Base-by-base conservation (phyloP, 2,888 invertebrate genomes). In the Steinernema hermaphroditum region DNA sequence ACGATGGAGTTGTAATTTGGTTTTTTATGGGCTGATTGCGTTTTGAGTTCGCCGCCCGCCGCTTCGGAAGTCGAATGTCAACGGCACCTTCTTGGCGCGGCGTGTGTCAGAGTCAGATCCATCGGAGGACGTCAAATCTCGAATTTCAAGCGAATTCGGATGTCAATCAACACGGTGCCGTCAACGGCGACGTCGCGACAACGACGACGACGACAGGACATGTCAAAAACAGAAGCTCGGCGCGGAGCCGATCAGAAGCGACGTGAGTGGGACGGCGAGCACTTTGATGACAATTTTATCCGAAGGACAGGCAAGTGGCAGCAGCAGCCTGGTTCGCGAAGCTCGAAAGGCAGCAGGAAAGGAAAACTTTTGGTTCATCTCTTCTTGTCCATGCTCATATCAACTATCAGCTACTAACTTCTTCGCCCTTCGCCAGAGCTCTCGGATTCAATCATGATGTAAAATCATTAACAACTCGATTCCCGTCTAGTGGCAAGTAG, bases 1-100 rank as follows among this genome's bases (percentile, higher is more conserved):
- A n/a, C 24, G 27, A 54, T 46, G 46, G 27, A 54, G 54, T 54
- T 54, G 54, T 54, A 54, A 54, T 54, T 54, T 54, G 14, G 54
- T 54, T 54, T 37, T 37, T 54, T 54, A 54, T 54, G 54, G 54
- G 54, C 54, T 54, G 54, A 54, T 54, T 54, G 54, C 54, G 54
- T 54, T 54, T 54, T 54, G 54, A 54, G 6, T 54, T 22, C 22
- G 54, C 54, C 54, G 54, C 54, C 37, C 37, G 37, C 37, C 37
- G 37, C 37, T 37, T 37, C 37, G 37, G 37, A 37, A 37, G 37
- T 37, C 37, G 12, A 37, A 37, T 37, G 37, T 37, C 37, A 37
- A 4, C 37, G 37, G 37, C 37, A 37, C 37, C 37, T 37, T 37
- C 37, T 37, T 37, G 37, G 37, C 37, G n/a, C 37, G 37, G 6